phyloP scores from a whole-genome alignment of 2,113 vertebrate genomes.

The Callithrix jacchus region DNA sequence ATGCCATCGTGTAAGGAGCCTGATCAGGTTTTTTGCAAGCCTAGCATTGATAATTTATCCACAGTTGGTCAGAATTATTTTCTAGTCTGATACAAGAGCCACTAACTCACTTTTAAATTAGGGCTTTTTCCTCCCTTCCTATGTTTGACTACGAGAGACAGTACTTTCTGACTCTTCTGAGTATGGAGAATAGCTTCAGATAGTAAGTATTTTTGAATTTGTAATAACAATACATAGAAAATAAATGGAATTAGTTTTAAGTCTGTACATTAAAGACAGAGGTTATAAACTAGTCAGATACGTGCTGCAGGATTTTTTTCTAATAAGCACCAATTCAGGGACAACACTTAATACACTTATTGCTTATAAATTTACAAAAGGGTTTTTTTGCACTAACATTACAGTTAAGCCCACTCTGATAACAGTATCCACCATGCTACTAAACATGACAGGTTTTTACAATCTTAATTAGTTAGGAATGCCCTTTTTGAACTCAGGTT shows the following conservation, averaged over 20 bases:
- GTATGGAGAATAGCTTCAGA: neutral
- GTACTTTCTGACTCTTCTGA: neutral
- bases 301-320: neutral
- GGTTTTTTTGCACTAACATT: neutral
- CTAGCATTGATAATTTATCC: neutral
- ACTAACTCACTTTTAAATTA: neutral
- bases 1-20: neutral
- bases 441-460: constrained; percentile 44
- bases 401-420: constrained; percentile 30
- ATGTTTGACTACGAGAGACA: neutral
- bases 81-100: neutral
- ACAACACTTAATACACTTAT: neutral
- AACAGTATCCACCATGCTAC: neutral
- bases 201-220: neutral
- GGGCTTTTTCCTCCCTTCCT: neutral
- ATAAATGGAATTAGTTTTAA: constrained; percentile 9
- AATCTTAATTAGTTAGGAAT: constrained; percentile 41
- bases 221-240: constrained; percentile 3
- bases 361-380: constrained; percentile 36
- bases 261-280: neutral
- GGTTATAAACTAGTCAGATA: constrained; percentile 11
- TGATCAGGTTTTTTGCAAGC: constrained; percentile 15
- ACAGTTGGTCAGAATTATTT: constrained; percentile 47
- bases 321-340: constrained; percentile 22
- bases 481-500: constrained; percentile 46